A percentile compares a stretch with the other conserved stretches of the same genome.
Evolutionary conservation across 2,888 invertebrate genomes (phyloP).

Genomic region (Andrena chrysosceles): DNA sequence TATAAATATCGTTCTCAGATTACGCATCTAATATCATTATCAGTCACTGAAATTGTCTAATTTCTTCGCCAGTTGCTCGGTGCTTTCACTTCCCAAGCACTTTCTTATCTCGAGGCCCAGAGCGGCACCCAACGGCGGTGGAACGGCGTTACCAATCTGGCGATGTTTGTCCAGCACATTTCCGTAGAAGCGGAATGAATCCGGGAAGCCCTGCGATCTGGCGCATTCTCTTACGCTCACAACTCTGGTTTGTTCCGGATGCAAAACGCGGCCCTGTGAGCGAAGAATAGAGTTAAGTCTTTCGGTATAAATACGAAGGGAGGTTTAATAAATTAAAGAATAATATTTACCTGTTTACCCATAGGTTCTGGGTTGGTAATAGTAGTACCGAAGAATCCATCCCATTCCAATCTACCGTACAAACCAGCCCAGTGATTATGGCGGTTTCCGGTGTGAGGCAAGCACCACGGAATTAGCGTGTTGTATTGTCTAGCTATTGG

Average conservation of each 20-base stretch:
- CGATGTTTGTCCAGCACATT: constrained; percentile 91
- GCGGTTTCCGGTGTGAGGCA: constrained; percentile 94
- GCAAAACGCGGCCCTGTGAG: constrained; percentile 90
- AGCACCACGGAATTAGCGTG: constrained; percentile 95
- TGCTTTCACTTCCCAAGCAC: constrained; percentile 32
- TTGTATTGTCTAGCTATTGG: constrained; percentile 91
- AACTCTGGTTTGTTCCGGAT: constrained; percentile 92
- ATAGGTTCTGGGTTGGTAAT: constrained; percentile 95
- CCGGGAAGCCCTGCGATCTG: constrained; percentile 93
- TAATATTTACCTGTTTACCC: constrained; percentile 90
- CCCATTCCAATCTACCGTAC: constrained; percentile 93
- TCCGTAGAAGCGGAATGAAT: constrained; percentile 91
- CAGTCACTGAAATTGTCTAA: constrained; percentile 19
- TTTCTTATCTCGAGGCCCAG: constrained; percentile 91
- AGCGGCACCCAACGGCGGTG: constrained; percentile 92
- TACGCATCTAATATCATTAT: constrained; percentile 17
- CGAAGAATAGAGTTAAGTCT: not conserved
- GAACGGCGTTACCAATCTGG: constrained; percentile 95
- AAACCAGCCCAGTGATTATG: constrained; percentile 95
- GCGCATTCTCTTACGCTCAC: constrained; percentile 96
- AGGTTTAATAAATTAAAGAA: not conserved
- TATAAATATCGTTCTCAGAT: constrained; percentile 12
- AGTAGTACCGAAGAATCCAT: constrained; percentile 94
- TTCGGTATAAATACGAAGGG: not conserved
- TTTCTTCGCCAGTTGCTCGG: constrained; percentile 2